Conservation (phyloP, 2,888 invertebrate genomes). For the Drosophila phalerata region DNA sequence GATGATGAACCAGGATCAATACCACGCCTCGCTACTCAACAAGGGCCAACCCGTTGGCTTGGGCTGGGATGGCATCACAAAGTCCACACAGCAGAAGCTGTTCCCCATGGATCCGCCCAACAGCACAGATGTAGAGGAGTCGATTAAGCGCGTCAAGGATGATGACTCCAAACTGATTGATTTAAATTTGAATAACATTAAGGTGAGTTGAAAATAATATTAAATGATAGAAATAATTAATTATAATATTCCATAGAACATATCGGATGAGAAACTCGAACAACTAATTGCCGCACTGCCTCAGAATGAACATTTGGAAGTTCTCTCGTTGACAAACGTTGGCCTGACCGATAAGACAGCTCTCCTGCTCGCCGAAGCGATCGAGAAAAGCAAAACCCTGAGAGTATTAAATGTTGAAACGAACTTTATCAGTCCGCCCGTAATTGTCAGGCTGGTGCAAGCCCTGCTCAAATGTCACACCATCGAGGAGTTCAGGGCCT, state of each 20-base stretch:
- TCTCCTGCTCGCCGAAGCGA: slow-evolving; percentile 92
- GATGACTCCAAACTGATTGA: slow-evolving; percentile 95
- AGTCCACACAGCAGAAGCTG: slow-evolving; percentile 95
- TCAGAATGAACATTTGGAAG: slow-evolving; percentile 96
- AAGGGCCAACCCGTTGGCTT: slow-evolving; percentile 95
- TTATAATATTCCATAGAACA: slow-evolving; percentile 89
- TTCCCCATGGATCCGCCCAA: slow-evolving; percentile 98
- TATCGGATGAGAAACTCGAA: slow-evolving; percentile 97
- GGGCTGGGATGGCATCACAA: slow-evolving; percentile 98
- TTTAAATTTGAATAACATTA: slow-evolving; percentile 99
- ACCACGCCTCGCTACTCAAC: slow-evolving; percentile 97
- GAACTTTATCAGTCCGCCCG: slow-evolving; percentile 97
- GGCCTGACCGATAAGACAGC: slow-evolving; percentile 96
- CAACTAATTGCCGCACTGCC: slow-evolving; percentile 95
- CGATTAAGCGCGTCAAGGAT: slow-evolving; percentile 94
- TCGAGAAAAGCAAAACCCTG: slow-evolving; percentile 92
- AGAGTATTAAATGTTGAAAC: slow-evolving; percentile 97
- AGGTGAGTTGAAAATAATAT: slow-evolving; percentile 87
- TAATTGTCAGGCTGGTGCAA: slow-evolving; percentile 94
- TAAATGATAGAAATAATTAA: too few species aligned
- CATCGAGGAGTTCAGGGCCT: slow-evolving; percentile 97
- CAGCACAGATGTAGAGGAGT: slow-evolving; percentile 97
- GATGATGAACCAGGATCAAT: slow-evolving; percentile 99
- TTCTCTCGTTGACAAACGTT: slow-evolving; percentile 96
- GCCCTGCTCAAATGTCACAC: slow-evolving; percentile 94